Conservation (phyloP, 2,888 invertebrate species). For the Ophioninae sp. region DNA sequence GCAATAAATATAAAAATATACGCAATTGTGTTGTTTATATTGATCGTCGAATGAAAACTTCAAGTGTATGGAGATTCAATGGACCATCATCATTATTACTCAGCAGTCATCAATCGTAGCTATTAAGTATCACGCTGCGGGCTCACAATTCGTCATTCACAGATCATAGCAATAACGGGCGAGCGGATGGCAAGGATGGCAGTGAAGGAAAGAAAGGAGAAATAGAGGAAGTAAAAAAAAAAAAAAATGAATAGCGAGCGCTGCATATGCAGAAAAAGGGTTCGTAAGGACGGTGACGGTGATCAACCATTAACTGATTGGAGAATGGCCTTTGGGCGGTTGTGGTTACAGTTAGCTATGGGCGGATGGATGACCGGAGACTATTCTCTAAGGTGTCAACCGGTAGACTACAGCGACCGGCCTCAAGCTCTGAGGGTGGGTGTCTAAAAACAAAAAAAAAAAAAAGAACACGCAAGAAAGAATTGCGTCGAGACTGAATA, state of each 20-base stretch:
- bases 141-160: background rate
- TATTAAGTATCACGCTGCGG: slow-evolving; percentile 8
- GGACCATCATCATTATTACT: slow-evolving; percentile 1
- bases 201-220: background rate
- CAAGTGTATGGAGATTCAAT: background rate
- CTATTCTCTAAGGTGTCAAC: slow-evolving; percentile 97
- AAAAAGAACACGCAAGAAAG: slow-evolving; percentile 7
- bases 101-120: background rate
- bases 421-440: slow-evolving; percentile 96
- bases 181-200: background rate
- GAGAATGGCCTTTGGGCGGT: slow-evolving; percentile 78
- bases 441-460: slow-evolving; percentile 70
- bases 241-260: background rate
- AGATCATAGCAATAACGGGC: background rate
- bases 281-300: slow-evolving; percentile 66
- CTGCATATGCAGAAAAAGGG: slow-evolving; percentile 10
- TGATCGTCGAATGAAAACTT: background rate
- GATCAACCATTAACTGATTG: slow-evolving; percentile 70
- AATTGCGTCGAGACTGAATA: background rate
- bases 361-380: slow-evolving; percentile 97
- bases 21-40: background rate
- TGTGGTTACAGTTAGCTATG: slow-evolving; percentile 90
- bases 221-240: background rate
- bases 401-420: slow-evolving; percentile 96
- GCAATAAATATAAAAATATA: background rate